Base-by-base conservation (phyloP, 2,888 invertebrate genomes). In the Phortica magna region DNA sequence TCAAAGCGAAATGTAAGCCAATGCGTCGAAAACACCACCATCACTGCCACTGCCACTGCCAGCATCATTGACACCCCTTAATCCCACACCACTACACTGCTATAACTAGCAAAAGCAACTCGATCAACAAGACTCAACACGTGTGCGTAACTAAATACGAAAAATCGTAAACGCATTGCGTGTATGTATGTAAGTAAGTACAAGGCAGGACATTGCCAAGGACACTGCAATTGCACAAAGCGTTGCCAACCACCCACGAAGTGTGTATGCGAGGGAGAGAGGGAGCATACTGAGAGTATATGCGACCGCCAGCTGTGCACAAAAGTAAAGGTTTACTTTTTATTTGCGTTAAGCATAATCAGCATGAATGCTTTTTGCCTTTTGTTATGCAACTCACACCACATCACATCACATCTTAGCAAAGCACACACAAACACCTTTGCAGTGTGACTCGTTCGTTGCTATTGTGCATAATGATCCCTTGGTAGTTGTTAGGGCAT, bases 301-400 rank as follows among this genome's bases (percentile, higher is more conserved):
- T 1, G 17, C 43, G 81, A 82, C 83, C 78, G 81, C 86, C 86
- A 83, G 84, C 83, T 77, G 86, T 71, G 80, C 74, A 81, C 79
- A 83, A 83, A 83, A 86, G 59, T 82, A 83, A 82, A 82, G 83
- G 84, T 85, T 84, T 86, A 81, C 83, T 85, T 85, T 85, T 83
- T 80, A 83, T 83, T 83, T 83, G 48, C 55, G n/a, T 10, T 73
- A 31, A 31, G 61, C 73, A 61, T 64, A 68, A 68, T 22, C 68
- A 71, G 22, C 53, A 41, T 41, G 42, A 64, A 43, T 43, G 61
- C 43, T 31, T 73, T 67, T 61, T 67, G 53, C 31, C 57, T 61
- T 68, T 68, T 42, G 42, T 31, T 48, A 48, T 48, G 48, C 19
- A n/a, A 31, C 1, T 31, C 31, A 31, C 31, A 31, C 31, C 31